These are phyloP conservation scores for Petrocephalus sullivani DNA, from an alignment of 2,797 vertebrate genomes.

Conservation along the genomic window DNA sequence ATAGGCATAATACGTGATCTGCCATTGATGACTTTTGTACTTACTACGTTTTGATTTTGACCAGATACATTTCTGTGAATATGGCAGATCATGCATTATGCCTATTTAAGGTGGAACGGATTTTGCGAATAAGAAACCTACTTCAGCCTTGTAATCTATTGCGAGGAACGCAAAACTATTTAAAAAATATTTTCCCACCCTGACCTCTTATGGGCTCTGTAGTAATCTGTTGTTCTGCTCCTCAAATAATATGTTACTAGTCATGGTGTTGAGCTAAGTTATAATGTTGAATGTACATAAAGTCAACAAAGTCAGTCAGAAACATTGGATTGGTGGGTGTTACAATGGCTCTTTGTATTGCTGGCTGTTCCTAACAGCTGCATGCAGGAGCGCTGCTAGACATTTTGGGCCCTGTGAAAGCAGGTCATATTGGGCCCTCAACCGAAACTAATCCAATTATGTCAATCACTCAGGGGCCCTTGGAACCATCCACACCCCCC, in stretches of 20 bases:
- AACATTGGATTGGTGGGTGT: not conserved
- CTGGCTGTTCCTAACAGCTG: not conserved
- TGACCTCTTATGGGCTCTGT: no score
- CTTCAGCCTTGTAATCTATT: no score
- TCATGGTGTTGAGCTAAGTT: not conserved
- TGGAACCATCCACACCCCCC: not conserved
- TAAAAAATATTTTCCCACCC: no score
- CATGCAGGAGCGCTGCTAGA: not conserved
- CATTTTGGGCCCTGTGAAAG: not conserved
- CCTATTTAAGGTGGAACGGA: no score
- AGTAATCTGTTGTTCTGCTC: not conserved
- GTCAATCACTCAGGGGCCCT: not conserved
- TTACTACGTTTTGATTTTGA: no score
- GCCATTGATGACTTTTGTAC: no score
- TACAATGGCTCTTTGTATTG: not conserved
- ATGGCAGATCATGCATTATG: no score
- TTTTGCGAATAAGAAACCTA: no score
- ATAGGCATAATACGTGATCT: no score
- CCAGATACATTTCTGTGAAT: no score
- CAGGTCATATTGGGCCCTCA: not conserved
- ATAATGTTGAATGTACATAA: not conserved
- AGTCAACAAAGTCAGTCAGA: not conserved
- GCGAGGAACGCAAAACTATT: no score
- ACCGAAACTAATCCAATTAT: not conserved
- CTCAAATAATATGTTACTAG: not conserved